Evolutionary conservation across 2,113 vertebrate species (phyloP), one percentile per base, ranked within the genome.

Genomic region (Mormyrus iriodes): DNA sequence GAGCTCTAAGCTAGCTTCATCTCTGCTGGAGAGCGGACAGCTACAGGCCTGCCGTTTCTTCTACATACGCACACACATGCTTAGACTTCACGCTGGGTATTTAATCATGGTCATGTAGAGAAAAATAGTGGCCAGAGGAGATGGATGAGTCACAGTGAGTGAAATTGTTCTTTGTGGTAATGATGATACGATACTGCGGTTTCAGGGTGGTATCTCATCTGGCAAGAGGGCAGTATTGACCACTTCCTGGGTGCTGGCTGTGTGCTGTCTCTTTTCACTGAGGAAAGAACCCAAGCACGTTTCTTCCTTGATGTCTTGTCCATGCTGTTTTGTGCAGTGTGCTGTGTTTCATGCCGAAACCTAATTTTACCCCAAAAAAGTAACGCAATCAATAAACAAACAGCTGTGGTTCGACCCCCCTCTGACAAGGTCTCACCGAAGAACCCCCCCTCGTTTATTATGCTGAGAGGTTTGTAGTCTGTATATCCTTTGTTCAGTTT

Each of bases 101-200:
- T 89, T 89, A 55, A 85, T 89, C 76, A 89, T 61, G 76, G 88
- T 84, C 51, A 85, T 19, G 52, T 55, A 85, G 51, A 84, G 76
- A 58, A 35, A 89, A 52, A 58, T 39, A 61, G 88, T 48, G 39
- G 35, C 69, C 27, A 35, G 65, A 51, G 39, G 65, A 88, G 88
- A 88, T 79, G 49, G 88, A 88, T 88, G 73, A 88, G 69, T 82
- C 88, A 82, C 49, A 55, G 73, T 44, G 31, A 88, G 73, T 88
- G 73, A 82, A 82, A 88, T 88, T 58, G 88, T 88, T 83, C 88
- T 82, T 53, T 51, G 88, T 44, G 49, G 73, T 88, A 88, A 88
- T 88, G 88, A 88, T 55, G 73, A 88, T 83, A 44, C 52, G 88
- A 88, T 69, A 82, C 73, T 42, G 69, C 10, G 49, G 51, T 83